Base-by-base conservation (phyloP, 2,888 invertebrate genomes). In the Rotaria magnacalcarata region DNA sequence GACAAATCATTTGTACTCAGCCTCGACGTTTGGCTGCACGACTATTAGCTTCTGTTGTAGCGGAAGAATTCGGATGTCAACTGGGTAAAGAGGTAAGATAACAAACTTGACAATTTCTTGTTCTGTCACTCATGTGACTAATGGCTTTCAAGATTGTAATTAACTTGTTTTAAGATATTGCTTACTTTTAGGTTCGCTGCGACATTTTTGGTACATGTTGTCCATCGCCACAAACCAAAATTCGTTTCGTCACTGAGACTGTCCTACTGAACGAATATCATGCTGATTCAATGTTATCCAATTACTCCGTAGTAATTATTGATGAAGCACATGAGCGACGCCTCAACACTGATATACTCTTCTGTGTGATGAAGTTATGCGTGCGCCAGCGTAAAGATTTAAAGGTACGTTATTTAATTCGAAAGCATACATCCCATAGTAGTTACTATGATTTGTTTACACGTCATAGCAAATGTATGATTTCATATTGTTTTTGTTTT, bases 311-410 rank as follows among this genome's bases (percentile, higher is more conserved):
- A 85, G 88, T 91, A n/a, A 89, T 91, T 6, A 89, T 91, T 75
- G 91, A 91, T 87, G 91, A 91, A 88, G 91, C 91, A 7, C 91
- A 91, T 88, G 91, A 91, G 87, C 87, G 91, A 87, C 90, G 89
- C 85, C 89, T 91, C 27, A 89, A 89, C 86, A 90, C 90, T 8
- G 91, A 91, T 86, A 87, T 91, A n/a, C 88, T 91, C 43, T 87
- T 91, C 16, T 90, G 90, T 41, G 47, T 14, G 5, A 19, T 80
- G 80, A 80, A 80, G 5, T 14, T 47, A n/a, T 80, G 80, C 19
- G 89, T 90, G 89, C 88, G 91, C 19, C 90, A 90, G 86, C 67
- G 67, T 19, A 1, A 3, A 4, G 34, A 67, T 19, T 34, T 67
- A 16, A 67, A 67, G 67, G 67, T 67, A 67, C 34, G 34, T 67